Evolutionary conservation across 2,797 vertebrate genomes (phyloP).

Genomic region (Neomorphus geoffroyi): DNA sequence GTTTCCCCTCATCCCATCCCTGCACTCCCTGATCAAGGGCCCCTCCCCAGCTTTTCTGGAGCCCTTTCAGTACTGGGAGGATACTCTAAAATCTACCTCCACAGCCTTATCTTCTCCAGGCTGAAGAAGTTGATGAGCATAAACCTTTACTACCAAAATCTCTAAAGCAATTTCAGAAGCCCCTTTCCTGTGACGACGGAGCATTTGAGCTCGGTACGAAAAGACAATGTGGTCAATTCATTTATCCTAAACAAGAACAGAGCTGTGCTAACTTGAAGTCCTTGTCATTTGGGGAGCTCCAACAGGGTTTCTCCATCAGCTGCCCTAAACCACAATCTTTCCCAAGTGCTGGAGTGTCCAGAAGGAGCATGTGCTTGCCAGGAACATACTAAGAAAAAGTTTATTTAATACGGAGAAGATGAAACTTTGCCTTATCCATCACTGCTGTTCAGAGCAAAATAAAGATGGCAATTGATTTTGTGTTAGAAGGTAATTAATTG

Average conservation of each 20-base stretch:
- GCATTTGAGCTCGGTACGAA: neutral
- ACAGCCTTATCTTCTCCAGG: too few relatives aligned
- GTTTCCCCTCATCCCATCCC: too few relatives aligned
- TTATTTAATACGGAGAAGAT: conserved; percentile 2
- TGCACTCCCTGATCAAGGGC: too few relatives aligned
- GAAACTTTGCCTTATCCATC: conserved; percentile 40
- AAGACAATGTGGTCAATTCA: neutral
- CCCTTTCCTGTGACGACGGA: neutral
- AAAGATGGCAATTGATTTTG: conserved; percentile 48
- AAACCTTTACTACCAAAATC: neutral
- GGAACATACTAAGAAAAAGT: neutral
- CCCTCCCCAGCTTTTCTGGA: too few relatives aligned
- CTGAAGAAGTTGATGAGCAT: neutral
- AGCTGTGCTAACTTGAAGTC: neutral
- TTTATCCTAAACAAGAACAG: neutral
- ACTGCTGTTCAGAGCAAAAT: neutral
- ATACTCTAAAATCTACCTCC: too few relatives aligned
- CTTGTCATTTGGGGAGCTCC: neutral
- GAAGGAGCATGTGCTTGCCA: neutral
- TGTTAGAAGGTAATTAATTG: conserved; percentile 57
- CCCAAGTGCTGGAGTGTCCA: neutral
- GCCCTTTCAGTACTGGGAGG: too few relatives aligned
- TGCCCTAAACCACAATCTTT: neutral
- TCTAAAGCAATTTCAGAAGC: neutral
- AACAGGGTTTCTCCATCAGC: neutral